A percentile compares a stretch with the other conserved stretches of the same genome.
These are phyloP conservation scores for Budorcas taxicolor DNA, from an alignment of 2,113 vertebrate genomes.

Conservation along the genomic window DNA sequence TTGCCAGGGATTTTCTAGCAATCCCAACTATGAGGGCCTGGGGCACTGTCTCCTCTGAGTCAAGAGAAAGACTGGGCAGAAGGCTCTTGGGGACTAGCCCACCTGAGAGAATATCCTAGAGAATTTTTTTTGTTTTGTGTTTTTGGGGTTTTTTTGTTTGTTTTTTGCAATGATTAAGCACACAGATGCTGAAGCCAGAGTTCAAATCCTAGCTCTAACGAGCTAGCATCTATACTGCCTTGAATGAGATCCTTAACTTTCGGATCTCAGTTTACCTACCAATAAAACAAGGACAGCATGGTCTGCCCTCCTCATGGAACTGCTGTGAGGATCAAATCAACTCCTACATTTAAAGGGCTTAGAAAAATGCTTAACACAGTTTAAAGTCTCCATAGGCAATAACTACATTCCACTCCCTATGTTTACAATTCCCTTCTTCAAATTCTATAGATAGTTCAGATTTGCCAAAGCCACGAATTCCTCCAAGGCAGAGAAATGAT, in stretches of 20 bases:
- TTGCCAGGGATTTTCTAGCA: background rate
- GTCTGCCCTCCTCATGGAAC: background rate
- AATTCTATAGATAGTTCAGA: background rate
- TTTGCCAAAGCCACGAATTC: background rate
- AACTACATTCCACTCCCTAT: background rate
- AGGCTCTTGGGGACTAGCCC: background rate
- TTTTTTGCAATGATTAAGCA: background rate
- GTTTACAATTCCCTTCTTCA: background rate
- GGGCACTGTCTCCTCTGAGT: background rate
- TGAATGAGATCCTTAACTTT: background rate
- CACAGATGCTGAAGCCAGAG: background rate
- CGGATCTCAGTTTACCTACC: background rate
- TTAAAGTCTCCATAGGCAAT: background rate
- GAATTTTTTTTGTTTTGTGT: background rate
- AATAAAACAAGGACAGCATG: background rate
- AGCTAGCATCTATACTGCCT: background rate
- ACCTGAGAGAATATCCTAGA: background rate
- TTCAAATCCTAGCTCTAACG: background rate
- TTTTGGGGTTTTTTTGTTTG: background rate
- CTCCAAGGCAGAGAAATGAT: background rate
- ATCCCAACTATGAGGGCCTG: background rate
- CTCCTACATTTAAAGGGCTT: background rate
- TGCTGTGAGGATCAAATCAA: background rate
- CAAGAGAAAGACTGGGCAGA: background rate
- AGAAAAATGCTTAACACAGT: background rate